Percentiles rank a stretch among this genome's conserved stretches.
phyloP scores from a whole-genome alignment of 2,888 invertebrate genomes.

The Eledone cirrhosa region DNA sequence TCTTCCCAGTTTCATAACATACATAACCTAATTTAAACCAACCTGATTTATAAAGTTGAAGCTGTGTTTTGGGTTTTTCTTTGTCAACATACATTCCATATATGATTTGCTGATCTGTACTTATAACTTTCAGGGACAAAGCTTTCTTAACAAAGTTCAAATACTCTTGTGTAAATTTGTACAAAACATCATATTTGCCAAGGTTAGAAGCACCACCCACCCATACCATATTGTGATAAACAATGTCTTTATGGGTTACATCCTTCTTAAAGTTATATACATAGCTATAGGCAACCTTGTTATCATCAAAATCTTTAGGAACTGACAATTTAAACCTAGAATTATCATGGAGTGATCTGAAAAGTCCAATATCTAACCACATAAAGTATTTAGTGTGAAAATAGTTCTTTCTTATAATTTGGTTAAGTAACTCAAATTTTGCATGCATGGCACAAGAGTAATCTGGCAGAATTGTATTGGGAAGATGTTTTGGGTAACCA shows the following conservation, averaged over 20 bases:
- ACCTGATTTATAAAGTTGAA: slow-evolving; percentile 28
- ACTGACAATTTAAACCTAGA: slow-evolving; percentile 39
- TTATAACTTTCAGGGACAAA: slow-evolving; percentile 22
- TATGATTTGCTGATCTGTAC: slow-evolving; percentile 32
- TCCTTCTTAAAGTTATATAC: slow-evolving; percentile 31
- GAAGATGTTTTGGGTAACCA: slow-evolving; percentile 50
- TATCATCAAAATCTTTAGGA: slow-evolving; percentile 41
- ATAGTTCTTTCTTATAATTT: slow-evolving; percentile 44
- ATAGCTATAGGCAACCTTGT: slow-evolving; percentile 41
- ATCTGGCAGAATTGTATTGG: slow-evolving; percentile 57
- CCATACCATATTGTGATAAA: slow-evolving; percentile 47
- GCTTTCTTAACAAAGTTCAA: slow-evolving; percentile 23
- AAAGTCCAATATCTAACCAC: slow-evolving; percentile 61
- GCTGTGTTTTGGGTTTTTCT: not conserved
- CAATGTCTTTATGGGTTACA: slow-evolving; percentile 41
- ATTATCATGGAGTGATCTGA: slow-evolving; percentile 42
- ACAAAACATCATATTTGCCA: slow-evolving; percentile 46
- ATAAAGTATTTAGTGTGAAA: slow-evolving; percentile 52
- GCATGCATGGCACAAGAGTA: slow-evolving; percentile 62
- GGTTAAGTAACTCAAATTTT: slow-evolving; percentile 57
- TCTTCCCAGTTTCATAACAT: slow-evolving; percentile 38
- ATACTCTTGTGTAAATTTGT: slow-evolving; percentile 40
- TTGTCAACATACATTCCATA: slow-evolving; percentile 30
- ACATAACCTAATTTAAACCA: slow-evolving; percentile 56
- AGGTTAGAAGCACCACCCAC: slow-evolving; percentile 58